Evolutionary conservation across 2,888 invertebrate genomes (phyloP).

Genomic region (Platypus cylindrus): DNA sequence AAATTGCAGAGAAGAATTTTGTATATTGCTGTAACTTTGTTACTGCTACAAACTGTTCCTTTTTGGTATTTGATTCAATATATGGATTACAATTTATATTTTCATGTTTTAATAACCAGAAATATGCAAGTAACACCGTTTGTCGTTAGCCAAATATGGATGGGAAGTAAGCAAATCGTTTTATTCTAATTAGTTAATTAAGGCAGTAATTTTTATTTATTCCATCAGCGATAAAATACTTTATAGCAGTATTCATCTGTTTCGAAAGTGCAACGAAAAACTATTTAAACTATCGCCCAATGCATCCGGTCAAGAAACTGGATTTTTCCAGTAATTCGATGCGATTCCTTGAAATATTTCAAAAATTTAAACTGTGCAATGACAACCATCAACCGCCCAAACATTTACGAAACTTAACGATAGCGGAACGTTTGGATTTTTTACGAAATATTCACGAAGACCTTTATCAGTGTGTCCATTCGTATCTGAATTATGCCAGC

Average conservation of each 20-base stretch:
- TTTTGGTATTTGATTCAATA: slow-evolving; percentile 13
- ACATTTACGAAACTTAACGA: slow-evolving; percentile 18
- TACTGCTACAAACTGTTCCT: slow-evolving; percentile 20
- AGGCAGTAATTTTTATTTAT: neutral
- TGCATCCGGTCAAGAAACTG: slow-evolving; percentile 29
- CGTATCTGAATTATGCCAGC: slow-evolving; percentile 29
- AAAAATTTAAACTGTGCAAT: slow-evolving; percentile 25
- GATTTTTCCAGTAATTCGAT: slow-evolving; percentile 26
- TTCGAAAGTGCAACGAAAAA: slow-evolving; percentile 30
- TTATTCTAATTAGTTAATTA: too few species aligned
- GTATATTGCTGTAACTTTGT: slow-evolving; percentile 13
- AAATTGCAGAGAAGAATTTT: slow-evolving; percentile 23
- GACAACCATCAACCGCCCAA: slow-evolving; percentile 21
- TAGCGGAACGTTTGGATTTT: slow-evolving; percentile 28
- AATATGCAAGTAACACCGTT: slow-evolving; percentile 6
- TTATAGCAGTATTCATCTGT: slow-evolving; percentile 28
- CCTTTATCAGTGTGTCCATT: slow-evolving; percentile 27
- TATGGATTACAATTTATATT: too few species aligned
- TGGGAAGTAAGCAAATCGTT: too few species aligned
- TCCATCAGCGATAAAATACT: slow-evolving; percentile 11
- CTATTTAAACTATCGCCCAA: slow-evolving; percentile 25
- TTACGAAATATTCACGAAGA: slow-evolving; percentile 31
- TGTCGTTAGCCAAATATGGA: too few species aligned
- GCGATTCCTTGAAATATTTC: slow-evolving; percentile 25
- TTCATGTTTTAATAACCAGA: slow-evolving; percentile 5